Evolutionary conservation across 2,888 invertebrate species (phyloP).

Genomic region (Crematogaster levior): DNA sequence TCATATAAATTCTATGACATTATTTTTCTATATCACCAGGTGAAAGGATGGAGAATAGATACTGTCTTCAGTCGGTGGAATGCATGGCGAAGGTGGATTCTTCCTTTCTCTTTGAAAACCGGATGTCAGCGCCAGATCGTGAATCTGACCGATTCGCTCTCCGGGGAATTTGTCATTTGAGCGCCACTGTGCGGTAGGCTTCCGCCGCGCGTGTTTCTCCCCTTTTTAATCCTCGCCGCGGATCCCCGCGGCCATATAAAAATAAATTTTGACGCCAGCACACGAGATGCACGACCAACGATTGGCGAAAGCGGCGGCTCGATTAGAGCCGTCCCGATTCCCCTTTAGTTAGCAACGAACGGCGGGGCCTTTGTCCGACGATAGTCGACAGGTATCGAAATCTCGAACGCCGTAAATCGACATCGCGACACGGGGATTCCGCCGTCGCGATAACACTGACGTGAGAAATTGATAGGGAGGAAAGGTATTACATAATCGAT

Average conservation of each 20-base stretch:
- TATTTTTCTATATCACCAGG: background rate
- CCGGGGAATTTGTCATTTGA: conserved; percentile 28
- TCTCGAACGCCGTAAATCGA: background rate
- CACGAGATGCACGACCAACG: background rate
- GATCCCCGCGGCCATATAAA: conserved; percentile 42
- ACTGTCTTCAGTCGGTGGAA: background rate
- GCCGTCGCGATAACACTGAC: background rate
- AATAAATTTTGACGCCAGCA: conserved; percentile 48
- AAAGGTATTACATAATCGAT: conserved; percentile 9
- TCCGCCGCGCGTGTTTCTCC: conserved; percentile 58
- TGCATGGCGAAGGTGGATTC: background rate
- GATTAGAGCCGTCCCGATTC: background rate
- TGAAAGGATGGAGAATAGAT: background rate
- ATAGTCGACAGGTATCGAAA: background rate
- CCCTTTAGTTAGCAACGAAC: background rate
- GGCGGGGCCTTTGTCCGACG: background rate
- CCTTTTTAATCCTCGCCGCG: conserved; percentile 53
- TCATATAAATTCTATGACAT: background rate
- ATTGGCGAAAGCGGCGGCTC: background rate
- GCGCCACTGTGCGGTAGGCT: conserved; percentile 51
- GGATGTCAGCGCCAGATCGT: background rate
- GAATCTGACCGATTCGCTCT: background rate
- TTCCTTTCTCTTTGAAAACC: background rate
- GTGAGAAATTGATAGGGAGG: background rate
- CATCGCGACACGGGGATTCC: background rate